Evolutionary conservation across 2,113 vertebrate species (phyloP), one percentile per base, ranked within the genome.

Genomic region (Lipotes vexillifer): DNA sequence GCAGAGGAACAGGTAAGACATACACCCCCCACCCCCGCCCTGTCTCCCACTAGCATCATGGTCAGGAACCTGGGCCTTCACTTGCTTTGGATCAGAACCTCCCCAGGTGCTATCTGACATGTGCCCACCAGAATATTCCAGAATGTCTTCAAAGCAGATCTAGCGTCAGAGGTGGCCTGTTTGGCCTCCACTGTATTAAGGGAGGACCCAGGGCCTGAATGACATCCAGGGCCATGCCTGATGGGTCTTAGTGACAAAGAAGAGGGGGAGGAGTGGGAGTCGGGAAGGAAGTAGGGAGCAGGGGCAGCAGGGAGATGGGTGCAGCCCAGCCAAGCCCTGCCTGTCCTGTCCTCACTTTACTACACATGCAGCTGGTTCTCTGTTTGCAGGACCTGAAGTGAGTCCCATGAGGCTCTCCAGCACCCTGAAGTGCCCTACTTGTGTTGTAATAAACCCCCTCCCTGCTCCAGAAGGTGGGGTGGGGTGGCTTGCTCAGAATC

Each of bases 61-160:
- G 33, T 38, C 29, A 27, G 69, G 31, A 95, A 29, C 8, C 13
- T 46, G 10, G 12, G 36, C 15, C 46, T 74, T 74, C 75, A 38
- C 21, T 88, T 46, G 27, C 25, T 4, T 80, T 90, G 75, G 12
- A 29, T 87, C 71, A 55, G 80, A n/a, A 44, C 33, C 25, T 15
- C 17, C 77, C n/a, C 57, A n/a, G 80, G 49, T 90, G 33, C 25
- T 44, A 29, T 49, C 46, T 78, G 49, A 59, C 14, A 71, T 2
- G 12, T 59, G 31, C 15, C 52, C 63, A 21, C 55, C 14, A 81
- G 81, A 90, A 90, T 2, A 33, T 96, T 82, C 36, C 49, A 63
- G 71, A 68, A 74, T 52, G 27, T 65, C 71, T 46, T 81, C 86
- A 41, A 75, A 96, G 57, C 20, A 25, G n/a, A 81, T 65, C 44